These are phyloP conservation scores for Adoxophyes honmai DNA, from an alignment of 1,140 invertebrate genomes.

Conservation along the genomic window DNA sequence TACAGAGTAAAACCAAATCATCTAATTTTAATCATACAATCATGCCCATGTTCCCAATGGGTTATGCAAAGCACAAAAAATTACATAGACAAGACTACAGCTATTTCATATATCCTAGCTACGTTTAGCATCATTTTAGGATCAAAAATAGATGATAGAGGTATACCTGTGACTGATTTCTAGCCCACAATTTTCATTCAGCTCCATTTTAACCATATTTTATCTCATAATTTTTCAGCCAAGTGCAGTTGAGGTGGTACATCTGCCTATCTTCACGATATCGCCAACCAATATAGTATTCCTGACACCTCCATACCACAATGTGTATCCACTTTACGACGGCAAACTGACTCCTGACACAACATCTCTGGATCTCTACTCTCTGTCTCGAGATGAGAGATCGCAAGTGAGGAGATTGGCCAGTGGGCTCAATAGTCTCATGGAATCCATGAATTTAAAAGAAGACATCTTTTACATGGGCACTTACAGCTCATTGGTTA, in stretches of 20 bases:
- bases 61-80: too few species aligned
- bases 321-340: constrained; percentile 79
- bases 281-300: constrained; percentile 80
- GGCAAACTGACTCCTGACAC: constrained; percentile 62
- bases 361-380: constrained; percentile 66
- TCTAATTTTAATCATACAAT: too few species aligned
- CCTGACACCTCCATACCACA: constrained; percentile 80
- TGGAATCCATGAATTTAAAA: constrained; percentile 79
- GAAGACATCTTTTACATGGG: constrained; percentile 83
- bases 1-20: too few species aligned
- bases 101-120: too few species aligned
- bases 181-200: too few species aligned
- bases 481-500: constrained; percentile 79
- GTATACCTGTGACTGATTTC: too few species aligned
- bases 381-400: constrained; percentile 50
- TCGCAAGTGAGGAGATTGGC: constrained; percentile 68
- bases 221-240: constrained; percentile 64
- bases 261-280: constrained; percentile 80
- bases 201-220: too few species aligned
- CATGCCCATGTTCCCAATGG: too few species aligned
- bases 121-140: too few species aligned
- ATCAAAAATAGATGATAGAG: too few species aligned
- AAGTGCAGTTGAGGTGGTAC: constrained; percentile 79
- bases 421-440: constrained; percentile 78
- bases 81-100: too few species aligned